A percentile compares a stretch with the other conserved stretches of the same genome.
These are phyloP conservation scores for Ceriagrion tenellum DNA, from an alignment of 2,888 invertebrate genomes.

Conservation along the genomic window DNA sequence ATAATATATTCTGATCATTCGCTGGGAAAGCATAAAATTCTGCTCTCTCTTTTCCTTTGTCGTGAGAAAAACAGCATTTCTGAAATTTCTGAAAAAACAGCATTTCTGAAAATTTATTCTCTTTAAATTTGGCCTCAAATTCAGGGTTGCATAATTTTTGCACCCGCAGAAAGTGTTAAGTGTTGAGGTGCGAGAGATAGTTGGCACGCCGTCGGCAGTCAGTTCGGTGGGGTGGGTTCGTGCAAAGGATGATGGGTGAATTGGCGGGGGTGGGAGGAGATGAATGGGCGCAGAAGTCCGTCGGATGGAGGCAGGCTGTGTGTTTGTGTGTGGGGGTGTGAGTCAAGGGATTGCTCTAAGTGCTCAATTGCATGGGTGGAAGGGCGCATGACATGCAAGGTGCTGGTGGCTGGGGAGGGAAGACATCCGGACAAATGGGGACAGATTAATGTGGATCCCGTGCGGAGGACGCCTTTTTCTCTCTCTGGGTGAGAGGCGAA, in stretches of 20 bases:
- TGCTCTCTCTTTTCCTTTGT: too few species aligned
- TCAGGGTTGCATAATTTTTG: too few species aligned
- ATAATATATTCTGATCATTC: too few species aligned
- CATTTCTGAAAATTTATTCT: too few species aligned
- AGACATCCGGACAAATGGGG: slow-evolving; percentile 2
- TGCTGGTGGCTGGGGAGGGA: neutral
- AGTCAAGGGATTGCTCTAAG: too few species aligned
- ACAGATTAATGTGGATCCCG: neutral
- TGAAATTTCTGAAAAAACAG: too few species aligned
- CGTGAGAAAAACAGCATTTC: too few species aligned
- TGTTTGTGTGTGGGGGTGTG: neutral
- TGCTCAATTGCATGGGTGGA: neutral
- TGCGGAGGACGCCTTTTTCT: neutral
- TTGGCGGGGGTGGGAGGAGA: neutral
- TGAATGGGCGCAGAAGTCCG: neutral
- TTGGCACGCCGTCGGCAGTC: neutral
- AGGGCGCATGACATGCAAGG: neutral
- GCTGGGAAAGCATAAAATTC: too few species aligned
- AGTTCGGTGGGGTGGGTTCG: neutral
- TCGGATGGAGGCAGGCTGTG: neutral
- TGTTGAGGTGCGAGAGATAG: slow-evolving; percentile 38
- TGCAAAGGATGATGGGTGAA: neutral
- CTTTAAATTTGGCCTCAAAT: too few species aligned
- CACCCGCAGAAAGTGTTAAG: slow-evolving; percentile 49
- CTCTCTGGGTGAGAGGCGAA: neutral